Percentiles rank a stretch among this genome's conserved stretches.
Evolutionary conservation across 2,888 invertebrate species (phyloP).

Genomic region (Coleophora deauratella): DNA sequence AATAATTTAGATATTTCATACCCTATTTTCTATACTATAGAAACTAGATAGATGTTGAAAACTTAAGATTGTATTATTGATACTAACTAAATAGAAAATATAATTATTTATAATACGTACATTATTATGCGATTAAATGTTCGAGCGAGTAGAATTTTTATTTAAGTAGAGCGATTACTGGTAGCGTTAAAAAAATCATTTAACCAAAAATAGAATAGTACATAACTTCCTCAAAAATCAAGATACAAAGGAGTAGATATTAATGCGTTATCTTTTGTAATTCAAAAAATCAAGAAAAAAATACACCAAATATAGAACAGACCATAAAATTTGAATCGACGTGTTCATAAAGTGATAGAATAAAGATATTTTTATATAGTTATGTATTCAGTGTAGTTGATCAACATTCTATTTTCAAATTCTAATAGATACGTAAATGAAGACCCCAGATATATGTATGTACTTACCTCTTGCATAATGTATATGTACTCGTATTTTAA

Average conservation of each 20-base stretch:
- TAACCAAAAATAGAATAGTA: too few relatives aligned
- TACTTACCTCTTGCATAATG: too few relatives aligned
- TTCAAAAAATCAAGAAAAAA: too few relatives aligned
- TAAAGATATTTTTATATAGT: conserved; percentile 67
- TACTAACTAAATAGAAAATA: conserved; percentile 8
- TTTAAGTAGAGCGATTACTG: too few relatives aligned
- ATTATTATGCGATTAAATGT: conserved; percentile 19
- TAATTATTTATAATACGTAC: conserved; percentile 17
- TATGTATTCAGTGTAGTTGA: conserved; percentile 40
- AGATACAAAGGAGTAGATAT: too few relatives aligned
- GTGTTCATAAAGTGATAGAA: conserved; percentile 70
- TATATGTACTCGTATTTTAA: too few relatives aligned
- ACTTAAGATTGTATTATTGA: conserved; percentile 34
- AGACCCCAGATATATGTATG: too few relatives aligned
- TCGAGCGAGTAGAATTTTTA: conserved; percentile 40
- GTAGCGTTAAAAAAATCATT: too few relatives aligned
- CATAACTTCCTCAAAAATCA: too few relatives aligned
- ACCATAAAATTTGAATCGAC: conserved; percentile 60
- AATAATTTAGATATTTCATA: conserved; percentile 30
- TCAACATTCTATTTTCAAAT: conserved; percentile 40
- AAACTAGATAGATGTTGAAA: conserved; percentile 57
- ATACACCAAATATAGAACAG: conserved; percentile 16
- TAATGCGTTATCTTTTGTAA: too few relatives aligned
- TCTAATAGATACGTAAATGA: conserved; percentile 28
- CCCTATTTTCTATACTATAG: conserved; percentile 25